These are phyloP conservation scores for Streptopelia turtur DNA, from an alignment of 2,797 vertebrate genomes.

Conservation along the genomic window DNA sequence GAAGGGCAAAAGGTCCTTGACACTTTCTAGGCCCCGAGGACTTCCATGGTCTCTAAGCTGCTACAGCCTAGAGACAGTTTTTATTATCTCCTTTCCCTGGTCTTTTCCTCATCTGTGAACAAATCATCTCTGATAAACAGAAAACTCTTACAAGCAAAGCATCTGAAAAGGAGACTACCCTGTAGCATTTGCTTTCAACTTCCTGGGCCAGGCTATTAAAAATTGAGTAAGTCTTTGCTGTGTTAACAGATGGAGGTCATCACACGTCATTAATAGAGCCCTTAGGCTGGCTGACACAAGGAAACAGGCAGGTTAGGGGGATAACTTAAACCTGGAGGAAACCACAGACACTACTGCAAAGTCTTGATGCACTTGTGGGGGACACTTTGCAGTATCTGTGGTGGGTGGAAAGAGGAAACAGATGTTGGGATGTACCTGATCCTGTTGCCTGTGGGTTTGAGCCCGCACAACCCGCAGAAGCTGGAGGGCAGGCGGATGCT, in stretches of 20 bases:
- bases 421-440: slow-evolving; percentile 73
- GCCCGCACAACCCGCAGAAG: slow-evolving; percentile 84
- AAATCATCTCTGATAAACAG: neutral
- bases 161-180: neutral
- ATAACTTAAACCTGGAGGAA: neutral
- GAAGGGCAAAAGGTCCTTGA: neutral
- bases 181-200: neutral
- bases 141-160: neutral
- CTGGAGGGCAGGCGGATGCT: slow-evolving; percentile 83
- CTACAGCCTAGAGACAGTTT: neutral
- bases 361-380: neutral
- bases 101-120: neutral
- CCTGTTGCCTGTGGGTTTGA: slow-evolving; percentile 83
- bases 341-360: rapidly evolving
- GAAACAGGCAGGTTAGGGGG: neutral
- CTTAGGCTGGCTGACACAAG: neutral
- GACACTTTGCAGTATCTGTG: neutral
- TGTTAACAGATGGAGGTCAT: neutral
- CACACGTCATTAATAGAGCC: neutral
- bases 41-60: neutral
- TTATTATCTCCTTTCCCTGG: neutral
- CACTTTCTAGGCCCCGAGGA: neutral
- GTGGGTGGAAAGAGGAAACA: neutral
- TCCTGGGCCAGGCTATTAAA: neutral
- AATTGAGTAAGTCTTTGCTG: neutral